Base-by-base conservation (phyloP, 2,797 vertebrate species). In the Scyliorhinus canicula region DNA sequence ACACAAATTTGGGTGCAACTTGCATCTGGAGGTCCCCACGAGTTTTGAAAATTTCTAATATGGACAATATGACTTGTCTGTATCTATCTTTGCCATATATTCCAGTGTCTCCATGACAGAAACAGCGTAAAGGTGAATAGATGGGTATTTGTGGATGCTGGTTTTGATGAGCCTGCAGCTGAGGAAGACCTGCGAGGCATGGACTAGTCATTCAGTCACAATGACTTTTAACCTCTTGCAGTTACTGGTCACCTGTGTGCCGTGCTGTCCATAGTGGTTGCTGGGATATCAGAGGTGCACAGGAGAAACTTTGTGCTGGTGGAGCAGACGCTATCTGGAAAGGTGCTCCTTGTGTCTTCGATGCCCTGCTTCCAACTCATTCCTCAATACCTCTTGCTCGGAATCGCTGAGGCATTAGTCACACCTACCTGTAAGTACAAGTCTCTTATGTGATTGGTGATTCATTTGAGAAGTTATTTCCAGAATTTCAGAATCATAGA, bases 351-450 rank as follows among this genome's bases (percentile, higher is more conserved):
- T 1, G 97, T 98, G 93, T 99, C 98, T 3, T 98, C 98, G 95
- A 99, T 98, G 98, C 96, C 98, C 1, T 99, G 98, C 95, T 97
- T 98, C 96, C 98, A 98, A 91, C 96, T 99, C 95, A 97, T 97
- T 3, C 98, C 98, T 95, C 99, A 99, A 95, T 99, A 99, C 77
- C 93, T 98, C 95, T 96, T 99, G 26, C 98, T 99, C 0, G 98
- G 98, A 95, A 96, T 99, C 31, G 98, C 99, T 1, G 99, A 99
- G 97, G 98, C 98, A 55, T 97, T 99, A 85, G 98, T 98, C 95
- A 98, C 97, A 40, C 98, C 99, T 44, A 98, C 98, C 11, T 98
- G 98, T 99, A 96, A 98, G 98, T 97, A 95, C 65, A 55, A 28
- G 8, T 52, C 65, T 31, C 67, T 74, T n/a, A 19, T 24, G 2